Conservation (phyloP, 2,888 invertebrate genomes). For the Eudemis profundana region DNA sequence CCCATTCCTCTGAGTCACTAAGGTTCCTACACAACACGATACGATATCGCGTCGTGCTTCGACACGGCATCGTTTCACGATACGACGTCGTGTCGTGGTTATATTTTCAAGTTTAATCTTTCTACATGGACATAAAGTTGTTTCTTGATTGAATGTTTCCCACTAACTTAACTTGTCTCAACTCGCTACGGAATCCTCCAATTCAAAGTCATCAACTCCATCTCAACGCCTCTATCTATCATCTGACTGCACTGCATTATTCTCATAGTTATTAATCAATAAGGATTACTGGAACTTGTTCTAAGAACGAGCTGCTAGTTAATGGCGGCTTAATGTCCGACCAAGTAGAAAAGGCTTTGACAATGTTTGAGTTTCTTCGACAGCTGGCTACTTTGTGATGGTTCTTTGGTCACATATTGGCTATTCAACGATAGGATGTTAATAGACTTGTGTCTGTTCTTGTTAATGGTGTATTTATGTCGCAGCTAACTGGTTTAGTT, state of each 20-base stretch:
- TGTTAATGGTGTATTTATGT: too few relatives aligned
- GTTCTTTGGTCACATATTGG: neutral
- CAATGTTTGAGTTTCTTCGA: neutral
- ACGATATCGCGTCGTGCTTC: too few relatives aligned
- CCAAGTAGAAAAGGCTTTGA: neutral
- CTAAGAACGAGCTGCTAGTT: neutral
- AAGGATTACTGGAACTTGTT: neutral
- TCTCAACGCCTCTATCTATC: neutral
- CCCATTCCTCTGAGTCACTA: too few relatives aligned
- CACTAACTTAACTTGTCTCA: too few relatives aligned
- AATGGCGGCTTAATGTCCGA: neutral
- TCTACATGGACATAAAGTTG: too few relatives aligned
- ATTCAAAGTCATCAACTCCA: neutral
- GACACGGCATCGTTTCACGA: too few relatives aligned
- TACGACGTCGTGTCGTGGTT: too few relatives aligned
- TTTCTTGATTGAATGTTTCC: too few relatives aligned
- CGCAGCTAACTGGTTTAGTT: too few relatives aligned
- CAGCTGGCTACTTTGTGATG: neutral
- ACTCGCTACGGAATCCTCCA: neutral
- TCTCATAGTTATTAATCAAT: conserved; percentile 15
- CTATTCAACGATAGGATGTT: conserved; percentile 1
- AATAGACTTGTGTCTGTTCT: too few relatives aligned
- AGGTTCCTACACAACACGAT: too few relatives aligned
- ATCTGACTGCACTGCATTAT: neutral
- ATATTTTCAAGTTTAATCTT: too few relatives aligned